Evolutionary conservation across 1,140 invertebrate species (phyloP).

Genomic region (Drosophila repletoides): DNA sequence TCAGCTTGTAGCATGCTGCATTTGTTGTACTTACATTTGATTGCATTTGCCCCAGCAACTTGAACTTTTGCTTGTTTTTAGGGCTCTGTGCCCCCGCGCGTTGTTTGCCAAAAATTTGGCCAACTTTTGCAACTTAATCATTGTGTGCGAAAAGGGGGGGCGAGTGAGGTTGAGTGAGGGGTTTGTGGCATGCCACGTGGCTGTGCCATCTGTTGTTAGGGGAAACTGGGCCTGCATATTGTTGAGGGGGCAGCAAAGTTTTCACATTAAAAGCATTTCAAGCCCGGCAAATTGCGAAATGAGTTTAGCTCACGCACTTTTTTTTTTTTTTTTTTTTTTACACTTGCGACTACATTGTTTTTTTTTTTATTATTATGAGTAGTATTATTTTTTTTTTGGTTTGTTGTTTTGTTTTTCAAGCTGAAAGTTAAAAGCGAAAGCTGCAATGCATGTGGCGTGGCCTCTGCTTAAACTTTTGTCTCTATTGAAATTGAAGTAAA

Average conservation of each 20-base stretch:
- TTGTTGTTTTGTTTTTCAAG: too few species aligned
- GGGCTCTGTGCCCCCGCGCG: slow-evolving; percentile 16
- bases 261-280: slow-evolving; percentile 77
- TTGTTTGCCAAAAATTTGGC: slow-evolving; percentile 46
- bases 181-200: slow-evolving; percentile 32
- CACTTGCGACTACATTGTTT: slow-evolving; percentile 9
- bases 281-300: slow-evolving; percentile 73
- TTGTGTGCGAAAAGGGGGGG: slow-evolving; percentile 24
- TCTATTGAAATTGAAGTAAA: slow-evolving; percentile 8
- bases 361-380: background rate
- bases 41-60: slow-evolving; percentile 64
- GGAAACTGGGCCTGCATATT: slow-evolving; percentile 39
- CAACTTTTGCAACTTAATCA: slow-evolving; percentile 74
- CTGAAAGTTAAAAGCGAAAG: slow-evolving; percentile 24
- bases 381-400: background rate
- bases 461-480: slow-evolving; percentile 8
- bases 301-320: slow-evolving; percentile 58
- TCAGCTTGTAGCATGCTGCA: slow-evolving; percentile 25
- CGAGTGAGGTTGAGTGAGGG: background rate
- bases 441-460: slow-evolving; percentile 16
- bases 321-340: slow-evolving; percentile 36
- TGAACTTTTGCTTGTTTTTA: slow-evolving; percentile 39
- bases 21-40: slow-evolving; percentile 58
- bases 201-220: slow-evolving; percentile 29
- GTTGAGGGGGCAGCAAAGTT: slow-evolving; percentile 65